Conservation (phyloP, 2,113 vertebrate genomes). For the Vulpes vulpes region DNA sequence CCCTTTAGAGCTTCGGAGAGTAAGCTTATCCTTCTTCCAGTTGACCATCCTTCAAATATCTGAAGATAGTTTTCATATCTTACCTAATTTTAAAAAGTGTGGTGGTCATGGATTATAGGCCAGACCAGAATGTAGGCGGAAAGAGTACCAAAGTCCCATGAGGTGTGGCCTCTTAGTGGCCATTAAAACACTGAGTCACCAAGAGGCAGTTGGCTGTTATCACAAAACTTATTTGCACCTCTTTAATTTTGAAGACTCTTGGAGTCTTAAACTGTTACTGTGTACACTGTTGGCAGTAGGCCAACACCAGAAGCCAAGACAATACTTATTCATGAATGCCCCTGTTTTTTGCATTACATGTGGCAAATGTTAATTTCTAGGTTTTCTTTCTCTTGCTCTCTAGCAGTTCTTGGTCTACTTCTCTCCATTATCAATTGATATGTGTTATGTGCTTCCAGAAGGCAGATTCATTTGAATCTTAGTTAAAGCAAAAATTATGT, state of each 20-base stretch:
- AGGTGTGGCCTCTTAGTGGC: neutral
- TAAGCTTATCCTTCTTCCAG: neutral
- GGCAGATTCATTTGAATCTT: conserved; percentile 1
- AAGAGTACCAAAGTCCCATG: neutral
- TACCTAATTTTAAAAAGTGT: neutral
- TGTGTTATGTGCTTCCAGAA: neutral
- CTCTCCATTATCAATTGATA: neutral
- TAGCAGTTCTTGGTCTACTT: neutral
- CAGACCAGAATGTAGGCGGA: neutral
- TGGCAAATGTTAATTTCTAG: neutral
- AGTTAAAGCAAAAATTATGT: conserved; percentile 33
- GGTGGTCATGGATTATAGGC: neutral
- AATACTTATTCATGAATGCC: neutral
- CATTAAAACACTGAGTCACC: conserved; percentile 40
- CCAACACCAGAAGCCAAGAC: neutral
- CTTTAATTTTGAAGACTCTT: neutral
- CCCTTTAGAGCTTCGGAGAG: neutral
- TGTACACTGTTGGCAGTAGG: neutral
- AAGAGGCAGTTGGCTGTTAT: conserved; percentile 54
- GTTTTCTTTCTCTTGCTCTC: neutral
- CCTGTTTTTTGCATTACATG: neutral
- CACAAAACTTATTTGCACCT: neutral
- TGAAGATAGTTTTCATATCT: neutral
- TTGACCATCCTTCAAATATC: neutral
- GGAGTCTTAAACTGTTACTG: neutral